These are phyloP conservation scores for Ectemnius cavifrons DNA, from an alignment of 2,888 invertebrate species.

Conservation along the genomic window DNA sequence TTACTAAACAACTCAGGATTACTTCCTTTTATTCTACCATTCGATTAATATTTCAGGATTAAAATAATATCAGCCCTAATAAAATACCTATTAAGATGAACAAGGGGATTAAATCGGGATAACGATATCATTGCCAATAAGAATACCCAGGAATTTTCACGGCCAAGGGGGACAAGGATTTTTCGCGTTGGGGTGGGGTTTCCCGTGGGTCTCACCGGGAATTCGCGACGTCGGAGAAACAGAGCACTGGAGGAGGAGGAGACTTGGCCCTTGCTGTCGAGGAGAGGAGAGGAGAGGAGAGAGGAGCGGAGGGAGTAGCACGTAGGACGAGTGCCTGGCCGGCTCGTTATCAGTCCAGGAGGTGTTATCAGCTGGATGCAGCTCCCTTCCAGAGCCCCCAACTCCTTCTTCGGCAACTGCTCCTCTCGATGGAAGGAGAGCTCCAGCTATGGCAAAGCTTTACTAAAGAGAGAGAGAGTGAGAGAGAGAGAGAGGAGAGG, in stretches of 20 bases:
- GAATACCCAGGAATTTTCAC: no score
- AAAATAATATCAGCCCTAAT: no score
- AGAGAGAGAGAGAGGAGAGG: constrained; percentile 13
- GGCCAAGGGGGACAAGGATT: no score
- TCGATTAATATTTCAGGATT: no score
- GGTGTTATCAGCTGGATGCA: constrained; percentile 77
- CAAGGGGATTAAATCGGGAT: constrained; percentile 26
- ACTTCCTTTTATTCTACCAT: not conserved
- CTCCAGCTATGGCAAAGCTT: not conserved
- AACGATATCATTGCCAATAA: not conserved
- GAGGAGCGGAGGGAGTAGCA: constrained; percentile 46
- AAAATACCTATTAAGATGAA: no score
- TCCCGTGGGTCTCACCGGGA: constrained; percentile 38
- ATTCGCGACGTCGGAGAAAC: constrained; percentile 57
- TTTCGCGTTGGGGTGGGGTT: not conserved
- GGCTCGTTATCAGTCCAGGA: constrained; percentile 74
- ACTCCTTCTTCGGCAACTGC: constrained; percentile 57
- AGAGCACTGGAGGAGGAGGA: constrained; percentile 32
- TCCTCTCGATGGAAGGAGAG: constrained; percentile 42
- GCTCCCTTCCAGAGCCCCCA: constrained; percentile 69
- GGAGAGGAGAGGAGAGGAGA: constrained; percentile 31
- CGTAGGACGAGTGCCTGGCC: constrained; percentile 73
- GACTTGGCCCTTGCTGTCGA: not conserved
- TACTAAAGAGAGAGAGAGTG: constrained; percentile 12
- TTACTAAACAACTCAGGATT: no score